phyloP scores from a whole-genome alignment of 92 coral and sea anemone species.

The Pocillopora meandrina region DNA sequence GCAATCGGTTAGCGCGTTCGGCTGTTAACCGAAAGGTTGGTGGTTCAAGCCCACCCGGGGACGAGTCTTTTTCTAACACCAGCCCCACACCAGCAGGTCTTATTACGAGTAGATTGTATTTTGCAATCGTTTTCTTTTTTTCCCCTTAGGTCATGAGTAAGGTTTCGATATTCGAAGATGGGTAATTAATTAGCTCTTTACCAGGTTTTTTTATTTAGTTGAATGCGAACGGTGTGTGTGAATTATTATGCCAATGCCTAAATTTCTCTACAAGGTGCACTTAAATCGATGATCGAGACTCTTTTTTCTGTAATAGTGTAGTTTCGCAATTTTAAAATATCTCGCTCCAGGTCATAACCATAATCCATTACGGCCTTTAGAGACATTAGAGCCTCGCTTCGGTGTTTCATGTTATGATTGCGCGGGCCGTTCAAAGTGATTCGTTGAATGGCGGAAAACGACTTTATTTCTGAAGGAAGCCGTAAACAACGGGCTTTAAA shows the following conservation, averaged over 20 bases:
- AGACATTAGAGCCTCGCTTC: constrained; percentile 42
- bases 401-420: constrained; percentile 39
- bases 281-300: too few relatives aligned
- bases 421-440: constrained; percentile 81
- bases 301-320: too few relatives aligned
- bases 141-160: too few relatives aligned
- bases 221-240: too few relatives aligned
- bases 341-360: constrained; percentile 15
- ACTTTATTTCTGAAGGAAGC: constrained; percentile 26
- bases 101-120: too few relatives aligned
- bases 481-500: not conserved
- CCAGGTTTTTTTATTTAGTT: not conserved
- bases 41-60: constrained; percentile 95
- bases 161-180: too few relatives aligned
- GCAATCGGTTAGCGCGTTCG: constrained; percentile 94
- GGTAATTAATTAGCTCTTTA: not conserved
- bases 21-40: constrained; percentile 95
- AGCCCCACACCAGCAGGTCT: too few relatives aligned
- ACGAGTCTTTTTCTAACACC: constrained; percentile 25
- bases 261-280: too few relatives aligned
- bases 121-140: too few relatives aligned
- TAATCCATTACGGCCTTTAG: constrained; percentile 19
- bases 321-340: too few relatives aligned
- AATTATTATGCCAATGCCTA: too few relatives aligned
- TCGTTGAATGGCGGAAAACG: constrained; percentile 62